Base-by-base conservation (phyloP, 2,113 vertebrate genomes). In the Myodes glareolus region DNA sequence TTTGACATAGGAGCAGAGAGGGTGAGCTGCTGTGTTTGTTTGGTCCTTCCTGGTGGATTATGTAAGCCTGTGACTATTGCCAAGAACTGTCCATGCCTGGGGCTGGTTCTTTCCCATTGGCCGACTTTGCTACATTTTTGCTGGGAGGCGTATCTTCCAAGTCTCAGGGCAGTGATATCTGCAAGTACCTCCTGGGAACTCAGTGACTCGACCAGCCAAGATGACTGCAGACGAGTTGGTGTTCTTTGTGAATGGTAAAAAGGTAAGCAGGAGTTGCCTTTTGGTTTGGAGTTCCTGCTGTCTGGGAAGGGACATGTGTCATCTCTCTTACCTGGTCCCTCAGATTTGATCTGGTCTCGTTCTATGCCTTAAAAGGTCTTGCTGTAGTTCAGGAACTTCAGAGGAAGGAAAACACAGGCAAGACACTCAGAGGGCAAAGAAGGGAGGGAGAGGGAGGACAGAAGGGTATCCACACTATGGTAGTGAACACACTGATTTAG, bases 171-270 rank as follows among this genome's bases (percentile, higher is more conserved):
- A 4, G 73, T 72, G 55, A 88, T 84, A 92, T 58, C 23, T 92
- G 50, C 73, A 36, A 65, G 91, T 82, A 86, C 33, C 67, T 95
- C 45, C 50, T 17, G 9, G 36, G 86, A 58, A 87, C 76, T 80
- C 50, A 42, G 89, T 52, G 50, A 50, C 70, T 8, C 68, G n/a
- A 42, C 70, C 29, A 0, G 72, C 11, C 61, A 90, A 63, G 52
- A 98, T 97, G 96, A 93, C 97, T 85, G 65, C 94, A 0, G 98
- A 99, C 70, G 98, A 99, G 36, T 98, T 99, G 76, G 91, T 99
- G 98, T 99, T 99, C 98, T 99, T 99, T 97, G 99, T 99, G 72
- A 99, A 99, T 95, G 99, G 99, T 50, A 99, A 98, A 98, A 99
- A 99, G 99, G 99, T 99, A 99, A 98, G 98, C 80, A 91, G 89